Evolutionary conservation across 2,797 vertebrate species (phyloP).

Genomic region (Poecilia velifera): DNA sequence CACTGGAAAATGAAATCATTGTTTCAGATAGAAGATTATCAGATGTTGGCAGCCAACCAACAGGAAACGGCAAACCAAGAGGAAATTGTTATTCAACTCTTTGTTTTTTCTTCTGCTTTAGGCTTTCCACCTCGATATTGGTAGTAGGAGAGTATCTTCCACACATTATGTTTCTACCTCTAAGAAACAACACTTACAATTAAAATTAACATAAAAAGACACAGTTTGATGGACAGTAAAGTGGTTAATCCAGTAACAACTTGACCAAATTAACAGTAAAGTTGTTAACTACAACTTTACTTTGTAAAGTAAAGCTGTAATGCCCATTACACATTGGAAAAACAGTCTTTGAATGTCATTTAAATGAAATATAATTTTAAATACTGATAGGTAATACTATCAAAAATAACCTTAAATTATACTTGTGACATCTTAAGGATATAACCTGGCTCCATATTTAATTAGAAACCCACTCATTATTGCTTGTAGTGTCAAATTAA

Average conservation of each 20-base stretch:
- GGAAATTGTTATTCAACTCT: constrained; percentile 46
- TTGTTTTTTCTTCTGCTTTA: constrained; percentile 8
- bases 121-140: constrained; percentile 23
- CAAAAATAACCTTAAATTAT: background rate
- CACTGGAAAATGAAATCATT: constrained; percentile 43
- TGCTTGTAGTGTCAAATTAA: background rate
- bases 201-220: background rate
- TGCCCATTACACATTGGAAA: background rate
- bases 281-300: background rate
- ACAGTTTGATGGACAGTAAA: background rate
- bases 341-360: background rate
- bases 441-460: background rate
- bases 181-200: background rate
- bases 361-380: background rate
- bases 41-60: constrained; percentile 38
- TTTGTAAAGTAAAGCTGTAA: too few relatives aligned
- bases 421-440: background rate
- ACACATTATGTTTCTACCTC: constrained; percentile 26
- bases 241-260: too few relatives aligned
- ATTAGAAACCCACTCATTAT: background rate
- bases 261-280: background rate
- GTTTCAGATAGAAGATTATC: constrained; percentile 50
- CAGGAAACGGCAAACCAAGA: constrained; percentile 42
- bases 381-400: background rate
- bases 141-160: constrained; percentile 8